Percentiles rank a stretch among this genome's conserved stretches.
Evolutionary conservation across 2,797 vertebrate genomes (phyloP).

Genomic region (Falco naumanni): DNA sequence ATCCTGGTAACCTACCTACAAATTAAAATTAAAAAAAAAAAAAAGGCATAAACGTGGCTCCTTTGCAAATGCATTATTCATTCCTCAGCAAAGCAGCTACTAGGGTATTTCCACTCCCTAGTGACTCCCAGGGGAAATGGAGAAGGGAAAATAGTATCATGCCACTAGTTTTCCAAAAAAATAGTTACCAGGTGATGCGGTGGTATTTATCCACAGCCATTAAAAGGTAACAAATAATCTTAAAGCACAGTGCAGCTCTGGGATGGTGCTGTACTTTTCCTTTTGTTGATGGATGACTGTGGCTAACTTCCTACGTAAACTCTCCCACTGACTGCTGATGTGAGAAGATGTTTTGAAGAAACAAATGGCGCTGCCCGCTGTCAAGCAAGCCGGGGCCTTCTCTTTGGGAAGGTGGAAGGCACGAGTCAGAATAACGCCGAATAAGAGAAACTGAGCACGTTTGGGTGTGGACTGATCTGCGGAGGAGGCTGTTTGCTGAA

Average conservation of each 20-base stretch:
- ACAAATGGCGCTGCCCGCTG: neutral
- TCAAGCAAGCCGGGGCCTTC: neutral
- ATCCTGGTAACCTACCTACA: neutral
- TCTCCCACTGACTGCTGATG: neutral
- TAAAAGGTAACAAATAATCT: neutral
- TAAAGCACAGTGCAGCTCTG: neutral
- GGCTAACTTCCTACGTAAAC: neutral
- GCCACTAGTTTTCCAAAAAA: neutral
- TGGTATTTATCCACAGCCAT: neutral
- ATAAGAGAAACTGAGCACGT: neutral
- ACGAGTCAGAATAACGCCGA: neutral
- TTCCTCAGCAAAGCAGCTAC: neutral
- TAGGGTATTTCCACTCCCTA: neutral
- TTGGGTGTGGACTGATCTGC: neutral
- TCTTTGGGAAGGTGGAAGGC: neutral
- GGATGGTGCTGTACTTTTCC: neutral
- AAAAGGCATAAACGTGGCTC: neutral
- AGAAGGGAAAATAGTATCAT: neutral
- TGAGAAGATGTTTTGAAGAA: neutral
- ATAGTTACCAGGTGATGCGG: neutral
- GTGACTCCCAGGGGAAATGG: neutral
- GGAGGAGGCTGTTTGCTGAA: slow-evolving; percentile 46
- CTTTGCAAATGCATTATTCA: neutral
- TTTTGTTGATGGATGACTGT: neutral
- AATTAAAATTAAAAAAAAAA: neutral